Evolutionary conservation across 2,888 invertebrate species (phyloP).

Genomic region (Notodonta dromedarius): DNA sequence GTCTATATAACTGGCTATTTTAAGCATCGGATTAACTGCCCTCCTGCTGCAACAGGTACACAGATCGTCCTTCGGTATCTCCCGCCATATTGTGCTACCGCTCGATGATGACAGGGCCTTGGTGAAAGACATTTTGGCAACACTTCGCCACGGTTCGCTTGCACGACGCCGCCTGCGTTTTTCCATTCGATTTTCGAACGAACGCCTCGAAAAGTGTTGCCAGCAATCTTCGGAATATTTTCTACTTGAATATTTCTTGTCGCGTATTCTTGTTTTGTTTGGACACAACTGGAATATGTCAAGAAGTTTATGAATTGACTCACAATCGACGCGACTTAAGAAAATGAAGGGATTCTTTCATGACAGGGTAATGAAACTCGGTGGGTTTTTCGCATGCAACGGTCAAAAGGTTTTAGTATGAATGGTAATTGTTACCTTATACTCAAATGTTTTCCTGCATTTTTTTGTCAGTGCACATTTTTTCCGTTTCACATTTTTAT

Average conservation of each 20-base stretch:
- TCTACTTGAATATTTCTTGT: conserved; percentile 23
- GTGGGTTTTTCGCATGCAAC: too few species aligned
- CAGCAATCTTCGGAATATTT: conserved; percentile 47
- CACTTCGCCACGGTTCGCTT: conserved; percentile 53
- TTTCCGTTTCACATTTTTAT: conserved; percentile 48
- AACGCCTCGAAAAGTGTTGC: conserved; percentile 35
- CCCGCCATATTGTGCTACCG: conserved; percentile 42
- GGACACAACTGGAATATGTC: conserved; percentile 1
- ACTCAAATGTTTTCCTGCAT: conserved; percentile 35
- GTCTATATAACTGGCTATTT: conserved; percentile 65
- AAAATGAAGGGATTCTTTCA: too few species aligned
- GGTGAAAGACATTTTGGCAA: conserved; percentile 27
- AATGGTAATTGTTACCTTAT: conserved; percentile 34
- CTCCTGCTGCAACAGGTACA: conserved; percentile 42
- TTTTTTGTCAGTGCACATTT: conserved; percentile 40
- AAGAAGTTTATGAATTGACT: not conserved
- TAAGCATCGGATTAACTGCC: conserved; percentile 60
- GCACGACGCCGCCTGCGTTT: conserved; percentile 22
- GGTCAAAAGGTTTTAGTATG: not conserved
- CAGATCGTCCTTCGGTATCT: conserved; percentile 24
- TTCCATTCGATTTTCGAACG: conserved; percentile 27
- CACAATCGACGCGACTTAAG: too few species aligned
- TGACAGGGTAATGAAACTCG: too few species aligned
- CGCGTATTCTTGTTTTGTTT: conserved; percentile 20
- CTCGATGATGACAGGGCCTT: conserved; percentile 21